phyloP scores from a whole-genome alignment of 2,888 invertebrate species.

The Hololepta plana region DNA sequence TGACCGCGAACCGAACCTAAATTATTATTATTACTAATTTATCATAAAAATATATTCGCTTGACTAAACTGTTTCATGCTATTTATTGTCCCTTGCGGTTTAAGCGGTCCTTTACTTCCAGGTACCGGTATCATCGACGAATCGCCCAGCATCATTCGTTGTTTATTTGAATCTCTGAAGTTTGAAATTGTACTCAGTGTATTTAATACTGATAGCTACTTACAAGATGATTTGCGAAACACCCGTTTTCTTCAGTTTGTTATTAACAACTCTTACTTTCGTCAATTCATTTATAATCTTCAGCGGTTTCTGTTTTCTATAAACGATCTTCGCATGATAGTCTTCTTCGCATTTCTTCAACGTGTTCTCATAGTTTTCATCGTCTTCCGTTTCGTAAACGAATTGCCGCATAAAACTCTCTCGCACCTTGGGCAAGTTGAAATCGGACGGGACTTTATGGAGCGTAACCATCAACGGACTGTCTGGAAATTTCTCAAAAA shows the following conservation, averaged over 20 bases:
- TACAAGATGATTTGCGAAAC: constrained; percentile 80
- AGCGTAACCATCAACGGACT: constrained; percentile 95
- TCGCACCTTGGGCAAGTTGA: constrained; percentile 77
- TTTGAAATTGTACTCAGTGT: neutral
- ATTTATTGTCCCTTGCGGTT: constrained; percentile 75
- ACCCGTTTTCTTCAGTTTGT: constrained; percentile 61
- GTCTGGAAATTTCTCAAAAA: constrained; percentile 97
- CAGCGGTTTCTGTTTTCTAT: constrained; percentile 69
- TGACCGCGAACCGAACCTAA: constrained; percentile 63
- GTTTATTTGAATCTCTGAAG: constrained; percentile 83
- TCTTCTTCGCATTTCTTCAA: constrained; percentile 39
- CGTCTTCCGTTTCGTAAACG: constrained; percentile 72
- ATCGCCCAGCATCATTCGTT: constrained; percentile 78
- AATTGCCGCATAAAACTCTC: constrained; percentile 99
- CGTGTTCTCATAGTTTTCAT: constrained; percentile 44
- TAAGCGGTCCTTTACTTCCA: constrained; percentile 55
- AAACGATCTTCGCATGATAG: constrained; percentile 55
- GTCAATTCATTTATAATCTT: constrained; percentile 58
- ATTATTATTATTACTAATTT: too few species aligned
- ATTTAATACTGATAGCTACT: constrained; percentile 11
- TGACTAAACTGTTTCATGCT: constrained; percentile 58
- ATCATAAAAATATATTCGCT: neutral
- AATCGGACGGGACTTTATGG: constrained; percentile 86
- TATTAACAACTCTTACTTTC: constrained; percentile 65
- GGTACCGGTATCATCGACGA: constrained; percentile 85